A percentile compares a stretch with the other conserved stretches of the same genome.
These are phyloP conservation scores for Notolepis coatsorum DNA, from an alignment of 2,797 vertebrate species.

Conservation along the genomic window DNA sequence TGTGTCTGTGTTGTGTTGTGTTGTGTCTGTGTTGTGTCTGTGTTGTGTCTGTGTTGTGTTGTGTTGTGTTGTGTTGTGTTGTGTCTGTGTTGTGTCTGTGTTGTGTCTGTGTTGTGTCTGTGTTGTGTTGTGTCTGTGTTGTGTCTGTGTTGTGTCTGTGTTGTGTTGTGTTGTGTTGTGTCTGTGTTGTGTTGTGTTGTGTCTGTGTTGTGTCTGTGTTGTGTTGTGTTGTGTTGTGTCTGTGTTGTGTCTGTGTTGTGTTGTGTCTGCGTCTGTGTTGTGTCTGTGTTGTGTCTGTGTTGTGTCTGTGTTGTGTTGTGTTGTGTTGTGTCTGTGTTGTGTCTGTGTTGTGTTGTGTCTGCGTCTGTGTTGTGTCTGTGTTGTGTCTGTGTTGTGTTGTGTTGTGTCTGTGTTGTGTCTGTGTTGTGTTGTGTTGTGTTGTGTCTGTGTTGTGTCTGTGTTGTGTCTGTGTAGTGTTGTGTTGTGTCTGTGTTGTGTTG, in stretches of 20 bases:
- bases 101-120: constrained; percentile 51
- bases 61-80: no score
- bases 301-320: constrained; percentile 53
- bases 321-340: constrained; percentile 50
- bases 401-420: constrained; percentile 52
- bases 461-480: constrained; percentile 52
- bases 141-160: constrained; percentile 49
- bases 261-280: constrained; percentile 46
- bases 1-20: constrained; percentile 53
- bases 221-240: no score
- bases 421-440: no score
- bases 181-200: constrained; percentile 52
- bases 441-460: constrained; percentile 53
- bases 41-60: constrained; percentile 51
- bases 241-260: constrained; percentile 53
- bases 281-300: constrained; percentile 53
- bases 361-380: constrained; percentile 53
- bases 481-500: constrained; percentile 51
- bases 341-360: no score
- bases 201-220: constrained; percentile 51
- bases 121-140: no score
- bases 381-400: constrained; percentile 52
- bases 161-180: no score
- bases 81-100: constrained; percentile 52
- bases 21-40: constrained; percentile 55